phyloP scores from a whole-genome alignment of 2,113 vertebrate genomes.

The Notothenia rossii region DNA sequence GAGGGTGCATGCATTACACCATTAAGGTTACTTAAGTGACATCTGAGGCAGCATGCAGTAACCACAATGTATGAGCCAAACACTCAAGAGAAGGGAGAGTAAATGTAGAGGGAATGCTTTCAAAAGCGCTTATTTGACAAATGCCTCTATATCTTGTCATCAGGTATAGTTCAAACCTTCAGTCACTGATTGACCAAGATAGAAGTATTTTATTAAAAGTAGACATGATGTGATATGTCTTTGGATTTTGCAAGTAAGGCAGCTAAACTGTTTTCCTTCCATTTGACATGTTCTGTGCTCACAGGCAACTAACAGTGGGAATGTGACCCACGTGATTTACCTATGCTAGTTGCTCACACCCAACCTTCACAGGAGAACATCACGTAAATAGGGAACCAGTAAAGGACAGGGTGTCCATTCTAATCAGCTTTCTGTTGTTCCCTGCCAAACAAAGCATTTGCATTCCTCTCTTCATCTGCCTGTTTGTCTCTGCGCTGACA shows the following conservation, averaged over 20 bases:
- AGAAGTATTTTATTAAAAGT: conserved; percentile 2
- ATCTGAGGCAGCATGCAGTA: conserved; percentile 6
- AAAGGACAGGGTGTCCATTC: conserved; percentile 62
- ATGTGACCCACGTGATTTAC: neutral
- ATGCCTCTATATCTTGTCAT: neutral
- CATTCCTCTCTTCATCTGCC: conserved; percentile 73
- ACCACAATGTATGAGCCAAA: neutral
- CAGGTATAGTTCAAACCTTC: neutral
- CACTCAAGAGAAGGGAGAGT: neutral
- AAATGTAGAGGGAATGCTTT: neutral
- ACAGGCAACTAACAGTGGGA: neutral
- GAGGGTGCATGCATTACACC: conserved; percentile 27
- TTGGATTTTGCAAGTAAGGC: neutral
- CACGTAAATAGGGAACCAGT: conserved; percentile 24
- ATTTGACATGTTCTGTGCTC: neutral
- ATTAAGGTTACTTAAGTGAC: neutral
- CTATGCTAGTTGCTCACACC: conserved; percentile 10
- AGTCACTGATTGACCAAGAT: neutral
- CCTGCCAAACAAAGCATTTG: conserved; percentile 83
- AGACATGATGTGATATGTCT: neutral
- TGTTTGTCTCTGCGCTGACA: conserved; percentile 73
- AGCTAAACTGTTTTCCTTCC: neutral
- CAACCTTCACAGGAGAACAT: conserved; percentile 37
- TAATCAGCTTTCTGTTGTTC: conserved; percentile 84
- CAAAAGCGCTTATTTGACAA: neutral